phyloP scores from a whole-genome alignment of 37 sponge, comb jelly and placozoan genomes.

The Crambe crambe region DNA sequence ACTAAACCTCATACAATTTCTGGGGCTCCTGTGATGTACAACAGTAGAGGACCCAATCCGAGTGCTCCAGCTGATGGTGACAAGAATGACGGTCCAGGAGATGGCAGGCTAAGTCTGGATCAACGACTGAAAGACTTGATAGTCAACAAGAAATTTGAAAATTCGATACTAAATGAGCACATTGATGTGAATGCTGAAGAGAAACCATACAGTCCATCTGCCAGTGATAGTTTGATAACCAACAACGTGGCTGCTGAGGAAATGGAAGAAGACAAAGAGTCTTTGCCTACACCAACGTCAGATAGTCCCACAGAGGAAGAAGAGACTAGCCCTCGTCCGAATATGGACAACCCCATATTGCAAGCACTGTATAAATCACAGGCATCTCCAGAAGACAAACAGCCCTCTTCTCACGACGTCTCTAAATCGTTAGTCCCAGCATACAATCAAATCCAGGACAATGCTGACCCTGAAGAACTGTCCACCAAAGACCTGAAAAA shows the following conservation, averaged over 20 bases:
- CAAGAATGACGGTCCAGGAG: background rate
- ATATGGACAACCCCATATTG: slow-evolving; percentile 51
- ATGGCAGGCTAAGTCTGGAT: slow-evolving; percentile 19
- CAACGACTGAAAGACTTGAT: slow-evolving; percentile 23
- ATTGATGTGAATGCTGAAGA: slow-evolving; percentile 11
- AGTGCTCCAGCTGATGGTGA: background rate
- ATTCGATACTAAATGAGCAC: background rate
- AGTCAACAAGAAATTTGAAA: background rate
- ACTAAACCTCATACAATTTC: background rate
- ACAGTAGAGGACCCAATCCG: background rate
- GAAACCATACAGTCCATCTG: slow-evolving; percentile 37
- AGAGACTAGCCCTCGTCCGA: slow-evolving; percentile 7
- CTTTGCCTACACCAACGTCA: slow-evolving; percentile 13
- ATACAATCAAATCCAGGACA: background rate
- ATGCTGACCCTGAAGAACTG: background rate
- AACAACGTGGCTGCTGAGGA: slow-evolving; percentile 2
- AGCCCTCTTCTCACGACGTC: background rate
- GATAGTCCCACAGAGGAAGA: background rate
- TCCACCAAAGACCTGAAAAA: background rate
- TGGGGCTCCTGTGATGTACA: background rate
- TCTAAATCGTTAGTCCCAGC: background rate
- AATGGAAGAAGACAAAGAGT: slow-evolving; percentile 16
- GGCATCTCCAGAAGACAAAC: background rate
- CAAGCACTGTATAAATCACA: slow-evolving; percentile 37
- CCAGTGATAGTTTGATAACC: slow-evolving; percentile 3